These are phyloP conservation scores for Dromius quadrimaculatus DNA, from an alignment of 2,888 invertebrate genomes.

Conservation along the genomic window DNA sequence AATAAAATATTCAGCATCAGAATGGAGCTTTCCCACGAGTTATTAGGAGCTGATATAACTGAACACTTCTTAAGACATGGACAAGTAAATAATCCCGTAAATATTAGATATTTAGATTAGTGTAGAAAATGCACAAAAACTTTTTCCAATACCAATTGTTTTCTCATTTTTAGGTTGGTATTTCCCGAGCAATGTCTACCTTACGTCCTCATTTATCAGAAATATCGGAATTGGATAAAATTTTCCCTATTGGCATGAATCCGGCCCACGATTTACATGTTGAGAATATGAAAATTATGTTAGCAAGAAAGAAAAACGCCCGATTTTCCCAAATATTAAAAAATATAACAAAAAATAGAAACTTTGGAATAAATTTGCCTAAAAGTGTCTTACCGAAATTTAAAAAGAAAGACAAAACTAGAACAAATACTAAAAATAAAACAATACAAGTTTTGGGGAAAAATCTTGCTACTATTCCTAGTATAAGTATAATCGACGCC, in stretches of 20 bases:
- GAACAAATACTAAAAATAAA: conserved; percentile 14
- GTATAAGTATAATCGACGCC: conserved; percentile 11
- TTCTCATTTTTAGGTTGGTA: conserved; percentile 70
- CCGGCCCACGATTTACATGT: conserved; percentile 74
- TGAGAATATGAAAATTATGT: conserved; percentile 64
- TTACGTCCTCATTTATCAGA: conserved; percentile 73
- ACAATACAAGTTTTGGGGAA: conserved; percentile 14
- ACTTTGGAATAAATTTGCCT: conserved; percentile 62
- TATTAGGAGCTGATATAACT: conserved; percentile 89
- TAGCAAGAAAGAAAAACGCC: conserved; percentile 59
- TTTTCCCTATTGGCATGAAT: conserved; percentile 74
- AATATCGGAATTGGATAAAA: conserved; percentile 60
- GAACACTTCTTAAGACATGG: conserved; percentile 86
- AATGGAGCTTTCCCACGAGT: conserved; percentile 87
- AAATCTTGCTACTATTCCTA: conserved; percentile 7
- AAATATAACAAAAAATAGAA: conserved; percentile 62
- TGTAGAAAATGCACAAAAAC: conserved; percentile 7
- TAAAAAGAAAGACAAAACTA: conserved; percentile 53
- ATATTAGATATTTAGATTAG: conserved; percentile 28
- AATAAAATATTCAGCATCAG: conserved; percentile 85
- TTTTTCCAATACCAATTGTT: not conserved
- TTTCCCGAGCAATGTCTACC: conserved; percentile 81
- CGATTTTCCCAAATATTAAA: conserved; percentile 62
- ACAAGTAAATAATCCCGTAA: conserved; percentile 66
- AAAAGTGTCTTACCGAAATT: conserved; percentile 60